These are phyloP conservation scores for Ectemnius lituratus DNA, from an alignment of 2,888 invertebrate species.

Conservation along the genomic window DNA sequence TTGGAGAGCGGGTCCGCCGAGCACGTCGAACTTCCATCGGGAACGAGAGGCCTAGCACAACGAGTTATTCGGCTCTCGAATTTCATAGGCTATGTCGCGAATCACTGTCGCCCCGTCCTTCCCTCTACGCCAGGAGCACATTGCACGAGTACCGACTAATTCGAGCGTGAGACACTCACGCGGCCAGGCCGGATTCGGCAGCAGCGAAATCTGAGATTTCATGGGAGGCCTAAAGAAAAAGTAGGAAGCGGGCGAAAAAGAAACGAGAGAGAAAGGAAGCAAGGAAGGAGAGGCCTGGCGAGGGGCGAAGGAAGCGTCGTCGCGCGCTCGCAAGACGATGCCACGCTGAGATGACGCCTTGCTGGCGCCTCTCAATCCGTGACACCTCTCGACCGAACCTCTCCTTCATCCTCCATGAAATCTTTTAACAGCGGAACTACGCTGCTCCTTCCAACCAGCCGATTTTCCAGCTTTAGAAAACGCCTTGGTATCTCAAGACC, in stretches of 20 bases:
- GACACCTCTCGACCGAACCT: constrained; percentile 41
- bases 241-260: constrained; percentile 23
- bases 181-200: constrained; percentile 34
- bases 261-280: constrained; percentile 14
- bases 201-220: constrained; percentile 63
- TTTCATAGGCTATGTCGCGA: constrained; percentile 27
- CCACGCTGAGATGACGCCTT: constrained; percentile 74
- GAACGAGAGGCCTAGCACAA: constrained; percentile 13
- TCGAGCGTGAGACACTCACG: constrained; percentile 44
- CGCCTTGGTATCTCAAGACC: too few relatives aligned
- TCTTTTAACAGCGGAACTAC: constrained; percentile 42
- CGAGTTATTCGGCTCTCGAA: constrained; percentile 30
- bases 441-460: constrained; percentile 18
- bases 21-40: constrained; percentile 16
- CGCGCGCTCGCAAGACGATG: constrained; percentile 66
- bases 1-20: constrained; percentile 7
- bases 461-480: too few relatives aligned
- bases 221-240: constrained; percentile 42
- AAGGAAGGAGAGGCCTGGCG: neutral
- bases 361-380: constrained; percentile 65
- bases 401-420: constrained; percentile 46
- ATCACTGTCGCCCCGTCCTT: constrained; percentile 23
- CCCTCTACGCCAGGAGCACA: neutral
- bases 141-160: constrained; percentile 34
- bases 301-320: constrained; percentile 25